These are phyloP conservation scores for Deroptyus accipitrinus DNA, from an alignment of 2,113 vertebrate species.

Conservation along the genomic window DNA sequence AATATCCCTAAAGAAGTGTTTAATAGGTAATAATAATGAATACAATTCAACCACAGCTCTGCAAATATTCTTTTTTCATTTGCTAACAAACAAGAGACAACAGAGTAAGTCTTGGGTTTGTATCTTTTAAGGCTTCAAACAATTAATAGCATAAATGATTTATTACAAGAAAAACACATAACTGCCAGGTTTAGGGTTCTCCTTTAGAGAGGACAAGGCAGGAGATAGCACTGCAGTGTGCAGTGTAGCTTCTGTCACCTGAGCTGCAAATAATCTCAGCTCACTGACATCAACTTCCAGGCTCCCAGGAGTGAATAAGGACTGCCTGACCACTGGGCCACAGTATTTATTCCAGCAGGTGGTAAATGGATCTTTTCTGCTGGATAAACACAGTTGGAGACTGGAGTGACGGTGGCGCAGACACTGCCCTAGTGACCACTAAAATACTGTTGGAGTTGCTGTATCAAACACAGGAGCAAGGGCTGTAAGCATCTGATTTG, in stretches of 20 bases:
- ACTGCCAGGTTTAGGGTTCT: neutral
- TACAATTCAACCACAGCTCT: neutral
- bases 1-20: neutral
- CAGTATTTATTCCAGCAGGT: neutral
- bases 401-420: accelerated
- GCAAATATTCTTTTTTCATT: neutral
- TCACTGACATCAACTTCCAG: neutral
- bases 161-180: neutral
- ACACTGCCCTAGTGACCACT: neutral
- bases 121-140: neutral
- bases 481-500: neutral
- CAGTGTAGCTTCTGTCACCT: neutral
- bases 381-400: neutral
- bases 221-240: neutral
- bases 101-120: neutral
- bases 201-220: neutral
- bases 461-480: neutral
- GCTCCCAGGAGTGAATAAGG: neutral
- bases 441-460: neutral
- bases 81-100: neutral
- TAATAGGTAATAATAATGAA: slow-evolving; percentile 8
- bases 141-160: neutral
- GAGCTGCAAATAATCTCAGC: neutral
- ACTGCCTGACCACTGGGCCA: neutral
- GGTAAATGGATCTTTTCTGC: slow-evolving; percentile 9